Evolutionary conservation across 2,888 invertebrate genomes (phyloP).

Genomic region (Drosophila anomelani): DNA sequence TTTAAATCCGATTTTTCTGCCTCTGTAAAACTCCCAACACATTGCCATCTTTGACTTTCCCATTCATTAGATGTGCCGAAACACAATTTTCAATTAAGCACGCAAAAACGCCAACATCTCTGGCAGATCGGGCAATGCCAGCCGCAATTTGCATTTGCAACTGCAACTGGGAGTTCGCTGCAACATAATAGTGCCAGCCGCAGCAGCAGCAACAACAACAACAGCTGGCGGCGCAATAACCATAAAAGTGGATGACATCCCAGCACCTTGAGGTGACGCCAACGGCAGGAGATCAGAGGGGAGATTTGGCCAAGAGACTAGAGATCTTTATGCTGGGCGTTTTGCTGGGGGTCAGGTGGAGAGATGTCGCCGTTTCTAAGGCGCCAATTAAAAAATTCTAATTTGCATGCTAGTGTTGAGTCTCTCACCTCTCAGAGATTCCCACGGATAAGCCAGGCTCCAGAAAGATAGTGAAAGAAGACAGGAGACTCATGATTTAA

Average conservation of each 20-base stretch:
- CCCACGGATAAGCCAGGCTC: constrained; percentile 41
- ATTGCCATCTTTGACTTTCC: constrained; percentile 42
- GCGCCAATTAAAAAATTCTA: constrained; percentile 80
- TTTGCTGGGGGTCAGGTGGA: constrained; percentile 46
- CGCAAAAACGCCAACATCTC: constrained; percentile 75
- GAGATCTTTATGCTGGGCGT: constrained; percentile 31
- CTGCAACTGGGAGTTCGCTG: constrained; percentile 33
- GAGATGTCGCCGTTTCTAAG: constrained; percentile 60
- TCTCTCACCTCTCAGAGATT: constrained; percentile 27
- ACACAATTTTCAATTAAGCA: constrained; percentile 71
- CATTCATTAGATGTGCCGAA: constrained; percentile 34
- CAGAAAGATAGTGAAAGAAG: not conserved
- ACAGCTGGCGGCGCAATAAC: constrained; percentile 62
- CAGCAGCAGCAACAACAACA: constrained; percentile 20
- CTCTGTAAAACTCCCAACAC: constrained; percentile 44
- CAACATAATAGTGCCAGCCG: constrained; percentile 31
- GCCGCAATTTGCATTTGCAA: constrained; percentile 76
- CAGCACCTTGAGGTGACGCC: constrained; percentile 70
- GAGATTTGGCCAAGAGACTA: constrained; percentile 37
- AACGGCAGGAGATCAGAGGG: constrained; percentile 33
- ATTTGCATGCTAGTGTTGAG: constrained; percentile 67
- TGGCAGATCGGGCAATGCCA: constrained; percentile 53
- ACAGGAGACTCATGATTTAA: constrained; percentile 24
- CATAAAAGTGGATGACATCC: constrained; percentile 78
- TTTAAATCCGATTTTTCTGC: not conserved